Evolutionary conservation across 2,113 vertebrate species (phyloP), one percentile per base, ranked within the genome.

Genomic region (Axis porcinus): DNA sequence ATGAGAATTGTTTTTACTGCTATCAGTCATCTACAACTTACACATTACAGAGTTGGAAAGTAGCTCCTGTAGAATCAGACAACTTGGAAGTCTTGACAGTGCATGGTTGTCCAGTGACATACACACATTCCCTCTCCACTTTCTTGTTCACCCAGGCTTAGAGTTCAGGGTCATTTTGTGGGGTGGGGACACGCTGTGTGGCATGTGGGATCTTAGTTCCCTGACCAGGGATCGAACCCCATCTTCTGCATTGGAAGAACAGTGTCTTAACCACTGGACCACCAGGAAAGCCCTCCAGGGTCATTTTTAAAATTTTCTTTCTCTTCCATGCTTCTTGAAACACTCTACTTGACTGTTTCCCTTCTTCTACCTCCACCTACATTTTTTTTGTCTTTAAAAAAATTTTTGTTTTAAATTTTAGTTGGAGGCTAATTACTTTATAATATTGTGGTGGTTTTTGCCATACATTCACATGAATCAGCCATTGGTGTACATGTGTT

Each of bases 171-270:
- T 54, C 19, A 47, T 55, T 55, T 83, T 58, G 67, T 16, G 40
- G 23, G 70, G 11, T 43, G 6, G 3, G 70, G 23, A 43, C 12
- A 43, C 0, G 0, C 23, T 14, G 1, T 14, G 11, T 43, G 12
- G 40, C 40, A 76, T 43, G 40, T 76, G 40, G 36, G 40, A 76
- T 76, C 40, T 76, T 43, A 74, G 40, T 25, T 43, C 40, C 40
- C 36, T 43, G 12, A 27, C 70, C 12, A 2, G 23, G 70, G 40
- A 43, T 43, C 1, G 3, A 76, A 76, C 40, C 40, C 23, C 40
- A 27, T 43, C 70, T 76, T 43, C 70, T 76, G 23, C 70, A 43
- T 27, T 76, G 40, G 40, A 27, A 76, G 70, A 14, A 43, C 12
- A 27, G 40, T 25, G 12, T 14, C 40, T 14, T 76, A 76, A 76